Conservation (phyloP, 2,797 vertebrate genomes). For the Diplodus sargus region DNA sequence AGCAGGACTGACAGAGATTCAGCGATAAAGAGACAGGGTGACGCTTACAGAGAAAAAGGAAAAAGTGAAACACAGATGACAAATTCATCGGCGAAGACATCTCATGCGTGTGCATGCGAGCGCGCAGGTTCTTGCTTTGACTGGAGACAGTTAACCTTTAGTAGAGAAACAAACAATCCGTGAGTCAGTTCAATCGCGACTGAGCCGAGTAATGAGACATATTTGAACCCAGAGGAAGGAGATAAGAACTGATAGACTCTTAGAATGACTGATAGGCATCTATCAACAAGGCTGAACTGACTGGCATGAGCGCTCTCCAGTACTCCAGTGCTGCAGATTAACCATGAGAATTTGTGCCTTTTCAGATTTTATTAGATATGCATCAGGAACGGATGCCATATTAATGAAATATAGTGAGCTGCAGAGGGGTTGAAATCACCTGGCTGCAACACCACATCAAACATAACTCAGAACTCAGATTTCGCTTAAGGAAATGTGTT, state of each 20-base stretch:
- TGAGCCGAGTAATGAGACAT: constrained; percentile 29
- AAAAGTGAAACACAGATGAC: constrained; percentile 21
- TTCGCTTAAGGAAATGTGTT: background rate
- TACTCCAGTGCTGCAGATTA: constrained; percentile 11
- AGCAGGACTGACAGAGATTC: constrained; percentile 30
- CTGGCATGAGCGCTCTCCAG: constrained; percentile 30
- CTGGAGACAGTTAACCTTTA: constrained; percentile 58
- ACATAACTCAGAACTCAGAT: constrained; percentile 17
- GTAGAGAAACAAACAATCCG: constrained; percentile 60
- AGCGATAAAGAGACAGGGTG: constrained; percentile 35
- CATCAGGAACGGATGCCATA: background rate
- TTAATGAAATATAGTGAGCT: constrained; percentile 2
- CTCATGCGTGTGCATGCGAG: background rate
- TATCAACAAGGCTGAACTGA: constrained; percentile 34
- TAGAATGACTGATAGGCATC: constrained; percentile 59
- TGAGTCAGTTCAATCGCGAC: constrained; percentile 55
- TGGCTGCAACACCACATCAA: constrained; percentile 25
- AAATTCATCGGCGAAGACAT: constrained; percentile 40
- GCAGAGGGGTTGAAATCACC: constrained; percentile 11
- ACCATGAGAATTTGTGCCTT: constrained; percentile 4
- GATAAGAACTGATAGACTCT: constrained; percentile 45
- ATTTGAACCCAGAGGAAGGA: constrained; percentile 29
- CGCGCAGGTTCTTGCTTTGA: constrained; percentile 50
- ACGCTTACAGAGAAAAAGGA: constrained; percentile 8
- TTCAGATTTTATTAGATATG: background rate